phyloP scores from a whole-genome alignment of 2,113 vertebrate species.

The Syngnathoides biaculeatus region DNA sequence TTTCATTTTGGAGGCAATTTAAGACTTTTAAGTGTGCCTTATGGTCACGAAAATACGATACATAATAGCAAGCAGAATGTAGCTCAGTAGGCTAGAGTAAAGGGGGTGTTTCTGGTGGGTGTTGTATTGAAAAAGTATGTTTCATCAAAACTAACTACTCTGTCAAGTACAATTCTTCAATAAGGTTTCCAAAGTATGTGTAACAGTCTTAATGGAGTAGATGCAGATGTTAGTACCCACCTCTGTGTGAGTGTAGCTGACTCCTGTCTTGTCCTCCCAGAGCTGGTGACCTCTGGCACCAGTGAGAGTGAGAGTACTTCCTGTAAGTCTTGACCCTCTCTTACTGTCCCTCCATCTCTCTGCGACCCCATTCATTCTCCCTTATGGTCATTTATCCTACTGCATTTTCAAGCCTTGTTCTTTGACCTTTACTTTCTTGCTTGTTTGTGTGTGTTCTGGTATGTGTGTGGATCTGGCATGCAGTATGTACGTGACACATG shows the following conservation, averaged over 20 bases:
- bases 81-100: background rate
- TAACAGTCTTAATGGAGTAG: background rate
- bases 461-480: background rate
- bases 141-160: background rate
- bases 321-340: conserved; percentile 85
- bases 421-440: background rate
- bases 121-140: background rate
- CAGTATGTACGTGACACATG: background rate
- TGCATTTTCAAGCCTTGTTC: conserved; percentile 16
- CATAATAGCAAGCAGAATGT: background rate
- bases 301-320: conserved; percentile 99
- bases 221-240: background rate
- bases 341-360: conserved; percentile 10
- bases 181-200: background rate
- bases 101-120: too few relatives aligned
- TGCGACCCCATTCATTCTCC: background rate
- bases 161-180: background rate
- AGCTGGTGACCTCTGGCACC: conserved; percentile 97
- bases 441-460: conserved; percentile 6
- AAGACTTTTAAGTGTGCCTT: too few relatives aligned
- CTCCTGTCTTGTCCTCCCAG: conserved; percentile 89
- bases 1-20: too few relatives aligned
- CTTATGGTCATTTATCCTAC: background rate
- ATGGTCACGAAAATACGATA: too few relatives aligned
- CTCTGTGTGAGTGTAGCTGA: conserved; percentile 69